Conservation (phyloP, 2,797 vertebrate genomes). For the Aulostomus chinensis region DNA sequence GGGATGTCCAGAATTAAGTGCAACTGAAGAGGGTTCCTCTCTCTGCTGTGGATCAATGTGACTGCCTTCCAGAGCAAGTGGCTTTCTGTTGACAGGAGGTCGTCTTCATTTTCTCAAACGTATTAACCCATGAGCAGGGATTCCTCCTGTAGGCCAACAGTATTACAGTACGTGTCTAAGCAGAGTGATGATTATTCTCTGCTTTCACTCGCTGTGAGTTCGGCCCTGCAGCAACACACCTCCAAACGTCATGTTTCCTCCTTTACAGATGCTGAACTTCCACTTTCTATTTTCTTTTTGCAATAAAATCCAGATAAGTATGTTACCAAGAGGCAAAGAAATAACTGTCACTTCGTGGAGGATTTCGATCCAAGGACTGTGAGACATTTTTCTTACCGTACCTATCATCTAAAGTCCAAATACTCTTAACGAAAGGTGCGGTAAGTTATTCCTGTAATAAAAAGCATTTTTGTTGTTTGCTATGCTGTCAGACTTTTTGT, state of each 20-base stretch:
- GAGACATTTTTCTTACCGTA: slow-evolving; percentile 8
- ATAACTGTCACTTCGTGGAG: too few species aligned
- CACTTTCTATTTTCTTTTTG: slow-evolving; percentile 7
- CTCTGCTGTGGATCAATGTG: slow-evolving; percentile 65
- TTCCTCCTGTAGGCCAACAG: slow-evolving; percentile 20
- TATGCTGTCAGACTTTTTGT: slow-evolving; percentile 68
- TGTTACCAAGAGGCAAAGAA: not conserved
- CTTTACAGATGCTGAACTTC: slow-evolving; percentile 23
- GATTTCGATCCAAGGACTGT: too few species aligned
- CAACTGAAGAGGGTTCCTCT: slow-evolving; percentile 53
- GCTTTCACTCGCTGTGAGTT: slow-evolving; percentile 32
- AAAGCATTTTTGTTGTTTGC: slow-evolving; percentile 55
- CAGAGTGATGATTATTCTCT: slow-evolving; percentile 8
- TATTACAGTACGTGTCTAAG: slow-evolving; percentile 9
- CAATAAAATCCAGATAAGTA: slow-evolving; percentile 23
- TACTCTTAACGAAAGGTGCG: slow-evolving; percentile 35
- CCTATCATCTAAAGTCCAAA: slow-evolving; percentile 32
- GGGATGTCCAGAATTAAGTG: slow-evolving; percentile 60
- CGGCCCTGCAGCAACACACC: slow-evolving; percentile 1
- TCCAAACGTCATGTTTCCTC: slow-evolving; percentile 10
- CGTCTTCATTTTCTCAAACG: slow-evolving; percentile 58
- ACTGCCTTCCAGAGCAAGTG: slow-evolving; percentile 43
- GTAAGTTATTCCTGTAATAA: slow-evolving; percentile 64
- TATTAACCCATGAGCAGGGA: slow-evolving; percentile 42
- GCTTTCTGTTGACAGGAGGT: slow-evolving; percentile 51